These are phyloP conservation scores for Eristalis tenax DNA, from an alignment of 2,888 invertebrate genomes.

Conservation along the genomic window DNA sequence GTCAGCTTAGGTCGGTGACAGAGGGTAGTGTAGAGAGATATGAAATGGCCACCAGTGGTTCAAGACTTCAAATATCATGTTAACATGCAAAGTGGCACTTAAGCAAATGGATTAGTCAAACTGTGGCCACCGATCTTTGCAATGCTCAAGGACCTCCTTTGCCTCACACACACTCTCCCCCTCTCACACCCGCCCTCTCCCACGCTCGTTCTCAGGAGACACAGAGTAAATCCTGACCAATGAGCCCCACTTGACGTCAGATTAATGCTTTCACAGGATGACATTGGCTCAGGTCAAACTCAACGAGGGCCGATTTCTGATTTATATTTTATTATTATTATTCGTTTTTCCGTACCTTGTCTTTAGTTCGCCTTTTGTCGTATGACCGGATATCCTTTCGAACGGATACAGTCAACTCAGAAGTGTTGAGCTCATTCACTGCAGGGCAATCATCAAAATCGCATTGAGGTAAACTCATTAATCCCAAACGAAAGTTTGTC, in stretches of 20 bases:
- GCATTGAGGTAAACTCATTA: slow-evolving; percentile 16
- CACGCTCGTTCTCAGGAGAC: not conserved
- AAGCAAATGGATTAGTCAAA: slow-evolving; percentile 65
- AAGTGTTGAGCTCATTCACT: not conserved
- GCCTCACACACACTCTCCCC: not conserved
- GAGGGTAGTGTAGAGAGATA: not conserved
- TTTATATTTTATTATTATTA: not conserved
- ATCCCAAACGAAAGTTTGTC: slow-evolving; percentile 6
- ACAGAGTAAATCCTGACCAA: slow-evolving; percentile 13
- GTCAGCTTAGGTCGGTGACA: not conserved
- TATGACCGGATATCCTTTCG: not conserved
- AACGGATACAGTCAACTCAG: not conserved
- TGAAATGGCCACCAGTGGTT: not conserved
- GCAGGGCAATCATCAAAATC: not conserved
- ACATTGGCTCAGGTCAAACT: slow-evolving; percentile 39
- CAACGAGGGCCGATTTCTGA: slow-evolving; percentile 10
- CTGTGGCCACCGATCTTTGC: slow-evolving; percentile 14
- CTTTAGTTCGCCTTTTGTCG: not conserved
- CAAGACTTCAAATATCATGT: slow-evolving; percentile 49
- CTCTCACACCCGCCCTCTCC: no score
- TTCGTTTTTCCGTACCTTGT: no score
- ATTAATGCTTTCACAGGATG: slow-evolving; percentile 10
- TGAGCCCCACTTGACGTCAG: slow-evolving; percentile 32
- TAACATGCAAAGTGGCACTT: slow-evolving; percentile 71
- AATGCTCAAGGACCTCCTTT: not conserved